Percentiles rank a stretch among this genome's conserved stretches.
Evolutionary conservation across 2,113 vertebrate species (phyloP).

Genomic region (Trichechus manatus): DNA sequence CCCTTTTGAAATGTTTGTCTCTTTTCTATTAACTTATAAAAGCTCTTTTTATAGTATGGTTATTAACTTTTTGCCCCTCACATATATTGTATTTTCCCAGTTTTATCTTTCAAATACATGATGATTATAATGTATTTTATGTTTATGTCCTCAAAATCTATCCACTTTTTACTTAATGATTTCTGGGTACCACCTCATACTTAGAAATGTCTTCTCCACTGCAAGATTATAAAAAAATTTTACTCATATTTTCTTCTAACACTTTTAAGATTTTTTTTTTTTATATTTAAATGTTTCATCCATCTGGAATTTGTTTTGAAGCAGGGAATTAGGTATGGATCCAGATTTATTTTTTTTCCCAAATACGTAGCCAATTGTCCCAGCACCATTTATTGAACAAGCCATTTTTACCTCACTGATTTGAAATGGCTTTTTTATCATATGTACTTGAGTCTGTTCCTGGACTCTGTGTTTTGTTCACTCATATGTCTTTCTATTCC

Average conservation of each 20-base stretch:
- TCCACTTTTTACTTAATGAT: neutral
- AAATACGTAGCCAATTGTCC: neutral
- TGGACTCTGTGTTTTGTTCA: neutral
- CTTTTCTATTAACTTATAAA: neutral
- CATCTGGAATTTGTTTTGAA: constrained; percentile 50
- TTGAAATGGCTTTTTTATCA: neutral
- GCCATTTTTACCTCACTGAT: neutral
- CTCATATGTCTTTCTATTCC: neutral
- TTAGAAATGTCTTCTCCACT: constrained; percentile 20
- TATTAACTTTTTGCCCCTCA: neutral
- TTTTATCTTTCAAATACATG: neutral
- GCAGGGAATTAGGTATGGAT: neutral
- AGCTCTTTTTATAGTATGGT: neutral
- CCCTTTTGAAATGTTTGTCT: neutral
- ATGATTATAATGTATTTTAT: neutral
- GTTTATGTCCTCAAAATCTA: neutral
- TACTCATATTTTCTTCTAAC: constrained; percentile 38
- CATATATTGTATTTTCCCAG: neutral
- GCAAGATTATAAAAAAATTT: neutral
- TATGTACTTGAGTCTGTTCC: neutral
- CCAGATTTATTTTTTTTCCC: neutral
- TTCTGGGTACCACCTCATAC: neutral
- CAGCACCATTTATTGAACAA: neutral
- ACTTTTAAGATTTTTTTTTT: constrained; percentile 51
- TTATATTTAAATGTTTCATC: neutral